These are phyloP conservation scores for Thamnophis elegans DNA, from an alignment of 2,797 vertebrate species.

Conservation along the genomic window DNA sequence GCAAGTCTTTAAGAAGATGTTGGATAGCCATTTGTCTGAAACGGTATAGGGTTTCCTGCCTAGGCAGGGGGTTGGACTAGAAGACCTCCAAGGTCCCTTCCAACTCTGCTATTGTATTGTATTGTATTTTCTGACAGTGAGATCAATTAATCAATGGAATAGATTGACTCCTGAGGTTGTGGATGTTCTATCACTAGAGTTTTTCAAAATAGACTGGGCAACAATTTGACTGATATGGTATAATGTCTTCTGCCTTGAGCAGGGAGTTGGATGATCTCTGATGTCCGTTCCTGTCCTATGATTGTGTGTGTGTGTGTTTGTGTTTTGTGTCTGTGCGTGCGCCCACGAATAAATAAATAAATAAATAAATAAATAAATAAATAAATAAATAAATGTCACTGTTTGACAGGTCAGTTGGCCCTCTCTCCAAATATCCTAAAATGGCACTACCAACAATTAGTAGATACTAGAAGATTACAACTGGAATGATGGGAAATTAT, in stretches of 20 bases:
- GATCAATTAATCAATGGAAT: neutral
- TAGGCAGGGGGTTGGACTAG: too few relatives aligned
- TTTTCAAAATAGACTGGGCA: neutral
- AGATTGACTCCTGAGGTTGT: neutral
- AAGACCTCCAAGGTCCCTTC: too few relatives aligned
- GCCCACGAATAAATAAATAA: too few relatives aligned
- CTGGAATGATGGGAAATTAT: neutral
- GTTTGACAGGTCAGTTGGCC: neutral
- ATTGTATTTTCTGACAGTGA: neutral
- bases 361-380: too few relatives aligned
- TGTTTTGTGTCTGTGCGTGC: too few relatives aligned
- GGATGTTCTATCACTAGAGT: neutral
- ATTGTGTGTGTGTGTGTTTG: too few relatives aligned
- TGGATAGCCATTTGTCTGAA: too few relatives aligned
- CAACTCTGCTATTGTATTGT: too few relatives aligned
- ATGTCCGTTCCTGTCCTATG: neutral
- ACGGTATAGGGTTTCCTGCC: too few relatives aligned
- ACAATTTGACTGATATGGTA: neutral
- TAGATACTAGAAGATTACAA: neutral
- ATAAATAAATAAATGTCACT: neutral
- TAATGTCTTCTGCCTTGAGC: neutral
- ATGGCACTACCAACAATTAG: neutral
- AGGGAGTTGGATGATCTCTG: neutral
- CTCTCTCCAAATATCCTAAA: neutral
- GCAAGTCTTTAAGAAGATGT: too few relatives aligned